Conservation (phyloP, 2,113 vertebrate genomes). For the Lanius ludovicianus region DNA sequence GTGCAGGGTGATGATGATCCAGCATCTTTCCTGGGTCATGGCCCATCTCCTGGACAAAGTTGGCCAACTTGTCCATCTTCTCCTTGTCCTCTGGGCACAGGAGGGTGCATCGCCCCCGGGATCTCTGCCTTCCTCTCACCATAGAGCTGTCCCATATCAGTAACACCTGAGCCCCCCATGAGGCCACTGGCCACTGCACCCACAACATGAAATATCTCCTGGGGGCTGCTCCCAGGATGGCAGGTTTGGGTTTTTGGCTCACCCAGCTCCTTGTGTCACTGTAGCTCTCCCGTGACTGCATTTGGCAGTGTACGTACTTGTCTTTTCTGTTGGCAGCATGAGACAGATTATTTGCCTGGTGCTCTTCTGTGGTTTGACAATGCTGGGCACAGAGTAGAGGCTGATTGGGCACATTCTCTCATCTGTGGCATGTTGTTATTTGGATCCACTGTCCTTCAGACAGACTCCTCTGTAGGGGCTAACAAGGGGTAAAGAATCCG, state of each 20-base stretch:
- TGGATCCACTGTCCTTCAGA: neutral
- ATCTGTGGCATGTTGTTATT: neutral
- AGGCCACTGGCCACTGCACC: fast-evolving
- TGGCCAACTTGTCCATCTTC: neutral
- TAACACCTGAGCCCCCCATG: neutral
- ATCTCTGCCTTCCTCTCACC: neutral
- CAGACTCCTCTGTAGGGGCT: fast-evolving
- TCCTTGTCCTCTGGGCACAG: neutral
- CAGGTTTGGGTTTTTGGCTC: neutral
- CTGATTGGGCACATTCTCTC: neutral
- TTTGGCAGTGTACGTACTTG: neutral
- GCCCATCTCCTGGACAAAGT: neutral
- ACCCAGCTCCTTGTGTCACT: neutral
- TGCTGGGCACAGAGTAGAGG: neutral
- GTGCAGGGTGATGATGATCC: neutral
- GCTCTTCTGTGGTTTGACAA: neutral
- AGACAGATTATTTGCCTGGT: neutral
- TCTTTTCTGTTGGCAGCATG: neutral
- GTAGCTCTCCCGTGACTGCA: neutral
- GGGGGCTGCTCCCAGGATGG: neutral
- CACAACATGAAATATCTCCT: neutral
- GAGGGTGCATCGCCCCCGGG: neutral
- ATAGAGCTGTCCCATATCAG: fast-evolving
- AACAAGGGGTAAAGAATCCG: neutral
- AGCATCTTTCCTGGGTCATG: neutral